Conservation (phyloP, 2,888 invertebrate species). For the Thyatira batis region DNA sequence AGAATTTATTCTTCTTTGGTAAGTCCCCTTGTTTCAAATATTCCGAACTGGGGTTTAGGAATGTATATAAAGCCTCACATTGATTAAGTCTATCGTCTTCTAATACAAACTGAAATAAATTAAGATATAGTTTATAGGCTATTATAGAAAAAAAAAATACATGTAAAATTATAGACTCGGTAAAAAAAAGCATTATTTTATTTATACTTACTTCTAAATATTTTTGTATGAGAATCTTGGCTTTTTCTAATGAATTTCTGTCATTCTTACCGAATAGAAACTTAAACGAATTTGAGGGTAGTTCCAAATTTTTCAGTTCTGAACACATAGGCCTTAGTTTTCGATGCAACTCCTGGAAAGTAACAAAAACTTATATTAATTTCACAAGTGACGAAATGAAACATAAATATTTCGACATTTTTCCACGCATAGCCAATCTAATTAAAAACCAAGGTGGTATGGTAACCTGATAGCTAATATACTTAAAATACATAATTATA, state of each 20-base stretch:
- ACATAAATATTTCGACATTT: not conserved
- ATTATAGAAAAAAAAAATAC: too few species aligned
- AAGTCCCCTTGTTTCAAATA: slow-evolving; percentile 91
- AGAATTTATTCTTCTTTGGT: slow-evolving; percentile 93
- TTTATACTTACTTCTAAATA: slow-evolving; percentile 88
- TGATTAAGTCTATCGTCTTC: slow-evolving; percentile 93
- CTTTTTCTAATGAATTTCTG: slow-evolving; percentile 90
- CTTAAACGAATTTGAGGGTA: slow-evolving; percentile 91
- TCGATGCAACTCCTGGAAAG: slow-evolving; percentile 90
- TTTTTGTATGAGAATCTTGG: slow-evolving; percentile 91
- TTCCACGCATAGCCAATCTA: not conserved
- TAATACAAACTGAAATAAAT: slow-evolving; percentile 88
- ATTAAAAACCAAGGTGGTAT: not conserved
- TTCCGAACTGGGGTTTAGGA: slow-evolving; percentile 95
- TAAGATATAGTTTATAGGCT: too few species aligned
- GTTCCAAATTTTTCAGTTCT: slow-evolving; percentile 90
- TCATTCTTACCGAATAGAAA: slow-evolving; percentile 93
- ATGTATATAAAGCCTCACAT: slow-evolving; percentile 94
- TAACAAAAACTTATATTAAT: not conserved
- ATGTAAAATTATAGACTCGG: too few species aligned
- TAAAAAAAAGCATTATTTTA: slow-evolving; percentile 4
- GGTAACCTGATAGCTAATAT: too few species aligned
- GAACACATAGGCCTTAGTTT: slow-evolving; percentile 92
- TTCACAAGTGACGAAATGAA: not conserved
- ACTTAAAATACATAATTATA: too few species aligned